Base-by-base conservation (phyloP, 1,140 invertebrate genomes). In the Chironomus tepperi region DNA sequence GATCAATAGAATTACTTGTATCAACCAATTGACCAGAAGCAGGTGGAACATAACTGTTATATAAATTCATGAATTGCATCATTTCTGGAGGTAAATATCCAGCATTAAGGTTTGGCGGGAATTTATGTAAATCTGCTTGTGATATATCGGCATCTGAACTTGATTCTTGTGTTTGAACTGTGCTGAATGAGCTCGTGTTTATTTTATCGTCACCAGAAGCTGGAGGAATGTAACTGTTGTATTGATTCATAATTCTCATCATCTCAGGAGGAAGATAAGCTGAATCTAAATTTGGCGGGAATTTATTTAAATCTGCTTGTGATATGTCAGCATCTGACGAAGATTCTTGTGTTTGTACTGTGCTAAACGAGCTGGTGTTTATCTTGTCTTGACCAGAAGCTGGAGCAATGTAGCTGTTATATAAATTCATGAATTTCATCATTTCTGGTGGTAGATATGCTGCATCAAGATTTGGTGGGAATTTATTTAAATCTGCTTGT, bases 141-240 rank as follows among this genome's bases (percentile, higher is more conserved):
- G 65, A 18, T 19, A 70, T 18, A 16, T 16, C 8, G 18, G 15
- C 57, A n/a, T 43, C 10, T 43, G 6, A 6, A 47, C 15, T 47
- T 34, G 24, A 34, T 5, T 34, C 24, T 2, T 34, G 2, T 34
- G 24, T 34, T 34, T 34, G 24, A 2, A 34, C 24, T 34, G 24
- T 2, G 5, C n/a, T n/a, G n/a, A n/a, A n/a, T n/a, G n/a, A n/a
- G n/a, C n/a, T n/a, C n/a, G n/a, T n/a, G n/a, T n/a, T n/a, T n/a
- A n/a, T n/a, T n/a, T 73, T 57, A 2, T 76, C 73, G 8, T 74
- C 75, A 18, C 81, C 81, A 1, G 81, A 80, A 12, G 81, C 77
- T 15, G 81, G 78, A 12, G 81, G 77, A 57, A 81, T 72, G 74
- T 82, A 82, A 16, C 80, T 81, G 0, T 77, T 77, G 2, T 82